Conservation (phyloP, 64 coral and sea anemone genomes). For the Stylophora pistillata region DNA sequence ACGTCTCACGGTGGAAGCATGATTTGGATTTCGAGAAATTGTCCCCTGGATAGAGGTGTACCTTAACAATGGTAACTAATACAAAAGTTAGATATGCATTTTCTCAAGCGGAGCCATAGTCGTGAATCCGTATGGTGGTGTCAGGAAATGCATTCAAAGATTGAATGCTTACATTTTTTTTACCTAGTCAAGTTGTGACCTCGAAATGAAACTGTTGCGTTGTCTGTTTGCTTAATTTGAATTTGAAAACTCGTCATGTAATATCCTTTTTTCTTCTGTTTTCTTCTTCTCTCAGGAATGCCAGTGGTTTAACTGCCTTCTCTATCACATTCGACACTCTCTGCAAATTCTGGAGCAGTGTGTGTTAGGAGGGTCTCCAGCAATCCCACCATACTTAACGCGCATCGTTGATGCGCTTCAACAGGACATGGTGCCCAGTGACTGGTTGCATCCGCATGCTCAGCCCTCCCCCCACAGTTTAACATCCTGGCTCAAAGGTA, state of each 20-base stretch:
- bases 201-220: no score
- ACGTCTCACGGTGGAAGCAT: no score
- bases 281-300: conserved; percentile 88
- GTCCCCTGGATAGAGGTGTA: no score
- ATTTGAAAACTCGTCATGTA: background rate
- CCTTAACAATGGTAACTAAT: no score
- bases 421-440: conserved; percentile 56
- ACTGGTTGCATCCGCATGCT: conserved; percentile 77
- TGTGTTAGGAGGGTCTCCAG: conserved; percentile 69
- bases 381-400: conserved; percentile 60
- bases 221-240: no score
- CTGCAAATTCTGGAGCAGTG: conserved; percentile 79
- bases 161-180: no score
- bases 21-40: no score
- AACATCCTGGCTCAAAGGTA: conserved; percentile 84
- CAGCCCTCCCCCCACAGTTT: conserved; percentile 84
- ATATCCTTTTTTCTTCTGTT: background rate
- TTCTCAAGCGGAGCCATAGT: no score
- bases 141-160: no score
- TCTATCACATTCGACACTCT: conserved; percentile 81
- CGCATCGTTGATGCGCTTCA: conserved; percentile 68
- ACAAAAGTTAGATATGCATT: no score
- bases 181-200: no score
- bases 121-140: no score
- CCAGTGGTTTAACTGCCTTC: conserved; percentile 91